Percentiles rank a stretch among this genome's conserved stretches.
Conservation (phyloP, 1,140 invertebrate genomes). For the Macrostomum lignano region DNA sequence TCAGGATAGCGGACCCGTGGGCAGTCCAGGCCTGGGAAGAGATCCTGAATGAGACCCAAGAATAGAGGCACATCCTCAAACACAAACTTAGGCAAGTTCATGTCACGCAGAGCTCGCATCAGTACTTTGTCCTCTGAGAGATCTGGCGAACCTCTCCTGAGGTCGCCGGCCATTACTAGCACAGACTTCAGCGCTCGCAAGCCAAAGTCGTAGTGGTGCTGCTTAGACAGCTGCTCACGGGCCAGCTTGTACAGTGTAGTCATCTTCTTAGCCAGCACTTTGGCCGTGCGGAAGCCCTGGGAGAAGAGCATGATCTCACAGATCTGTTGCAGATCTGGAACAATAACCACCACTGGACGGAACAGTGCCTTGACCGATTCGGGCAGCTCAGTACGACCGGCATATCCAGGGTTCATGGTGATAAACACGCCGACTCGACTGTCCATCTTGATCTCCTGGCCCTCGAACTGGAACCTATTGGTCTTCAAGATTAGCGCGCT, state of each 20-base stretch:
- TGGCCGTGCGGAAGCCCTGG: slow-evolving; percentile 44
- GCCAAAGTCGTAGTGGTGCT: slow-evolving; percentile 76
- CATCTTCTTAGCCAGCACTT: slow-evolving; percentile 64
- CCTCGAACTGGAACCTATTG: slow-evolving; percentile 51
- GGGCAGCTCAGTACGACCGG: slow-evolving; percentile 54
- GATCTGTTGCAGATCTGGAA: slow-evolving; percentile 59
- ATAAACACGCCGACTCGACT: slow-evolving; percentile 65
- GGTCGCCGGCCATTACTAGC: slow-evolving; percentile 53
- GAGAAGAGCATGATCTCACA: slow-evolving; percentile 65
- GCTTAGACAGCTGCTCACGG: slow-evolving; percentile 55
- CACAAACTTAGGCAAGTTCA: slow-evolving; percentile 68
- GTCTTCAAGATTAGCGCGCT: slow-evolving; percentile 44
- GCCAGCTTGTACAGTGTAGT: slow-evolving; percentile 55
- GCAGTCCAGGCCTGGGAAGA: slow-evolving; percentile 61
- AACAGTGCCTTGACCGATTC: slow-evolving; percentile 66
- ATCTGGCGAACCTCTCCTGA: slow-evolving; percentile 43
- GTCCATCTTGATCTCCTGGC: slow-evolving; percentile 47
- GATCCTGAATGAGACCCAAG: slow-evolving; percentile 50
- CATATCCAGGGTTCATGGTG: slow-evolving; percentile 71
- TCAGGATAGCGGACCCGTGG: slow-evolving; percentile 50
- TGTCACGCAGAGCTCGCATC: slow-evolving; percentile 58
- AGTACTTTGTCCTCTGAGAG: slow-evolving; percentile 51
- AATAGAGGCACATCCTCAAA: slow-evolving; percentile 63
- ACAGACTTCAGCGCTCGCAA: slow-evolving; percentile 55
- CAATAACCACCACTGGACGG: slow-evolving; percentile 55